Base-by-base conservation (phyloP, 1,140 invertebrate genomes). In the Geopemphigus sp. region DNA sequence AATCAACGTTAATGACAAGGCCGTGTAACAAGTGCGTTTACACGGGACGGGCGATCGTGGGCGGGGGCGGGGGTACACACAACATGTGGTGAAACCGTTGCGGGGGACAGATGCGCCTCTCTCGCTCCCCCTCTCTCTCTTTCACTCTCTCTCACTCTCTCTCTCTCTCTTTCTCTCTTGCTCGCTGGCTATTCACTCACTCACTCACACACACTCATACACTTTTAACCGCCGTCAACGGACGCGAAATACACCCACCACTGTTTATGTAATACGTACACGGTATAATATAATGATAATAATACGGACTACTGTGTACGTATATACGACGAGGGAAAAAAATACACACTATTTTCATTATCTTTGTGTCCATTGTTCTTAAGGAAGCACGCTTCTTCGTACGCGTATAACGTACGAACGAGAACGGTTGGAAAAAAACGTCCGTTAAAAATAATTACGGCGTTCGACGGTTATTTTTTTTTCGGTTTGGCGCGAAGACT, bases 1-100 rank as follows among this genome's bases (percentile, higher is more conserved):
- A 78, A 78, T 78, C 74, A 78, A 78, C 74, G 74, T 78, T 78
- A 78, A 78, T 63, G 74, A 78, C 74, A 78, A 78, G 74, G 74
- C 26, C 74, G 74, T 22, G 74, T 78, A 78, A 78, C 74, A 78
- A 78, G 74, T 78, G 74, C 74, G 56, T 72, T 72, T 72, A 72
- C n/a, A 47, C 54, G 19, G 53, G 53, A 19, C 15, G 29, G 32
- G 63, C 11, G 39, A 66, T 32, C 17, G 54, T 3, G 54, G 32
- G 32, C 19, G 57, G 73, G n/a, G 15, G 29, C 15, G 19, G 57
- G 22, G 14, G 15, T 26, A 61, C n/a, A n/a, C n/a, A n/a, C 50
- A 57, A 78, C 74, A 78, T 78, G 57, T 78, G 74, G 74, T 78
- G 74, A 78, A 78, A 78, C 74, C 74, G 74, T 78, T 78, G 74